Base-by-base conservation (phyloP, 2,113 vertebrate species). In the Vireo altiloquus region DNA sequence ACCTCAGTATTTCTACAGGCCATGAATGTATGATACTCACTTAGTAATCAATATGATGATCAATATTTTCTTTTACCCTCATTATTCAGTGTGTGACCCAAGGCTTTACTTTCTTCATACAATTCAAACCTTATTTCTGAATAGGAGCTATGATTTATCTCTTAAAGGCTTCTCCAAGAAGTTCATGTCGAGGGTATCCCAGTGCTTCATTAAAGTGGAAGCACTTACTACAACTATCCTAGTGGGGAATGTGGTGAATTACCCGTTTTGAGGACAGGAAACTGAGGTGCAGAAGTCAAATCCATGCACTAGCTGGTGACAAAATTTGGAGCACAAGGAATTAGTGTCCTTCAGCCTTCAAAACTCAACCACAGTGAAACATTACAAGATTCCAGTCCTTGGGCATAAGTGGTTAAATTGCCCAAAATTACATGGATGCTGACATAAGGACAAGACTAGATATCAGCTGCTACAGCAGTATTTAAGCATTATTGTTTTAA, bases 31-130 rank as follows among this genome's bases (percentile, higher is more conserved):
- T 81, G 72, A 83, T 84, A 52, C 8, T 77, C 27, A 86, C n/a
- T 82, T 91, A 94, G 56, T 60, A 68, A 96, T 97, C 91, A 71
- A 93, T 95, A 92, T 40, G 33, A 83, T 81, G 56, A 97, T 96
- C 92, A 89, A 93, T 96, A 92, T 66, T 71, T 96, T 68, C 50
- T 87, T 83, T 90, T 68, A 86, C 47, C 42, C 64, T 94, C 72
- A 89, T 96, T 90, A 92, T 74, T 92, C 86, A 84, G 17, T 37
- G 42, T 52, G 33, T 89, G 82, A 92, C 69, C 77, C 56, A 83
- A 63, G 60, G 28, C 23, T 81, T 91, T 82, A 76, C 42, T 70
- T 79, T 88, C 53, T 80, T 85, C 59, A 82, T 79, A 44, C 66
- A 57, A 56, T 57, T 79, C n/a, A 82, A 94, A 56, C 11, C 28